Conservation (phyloP, 2,888 invertebrate genomes). For the Brachylomia viminalis region DNA sequence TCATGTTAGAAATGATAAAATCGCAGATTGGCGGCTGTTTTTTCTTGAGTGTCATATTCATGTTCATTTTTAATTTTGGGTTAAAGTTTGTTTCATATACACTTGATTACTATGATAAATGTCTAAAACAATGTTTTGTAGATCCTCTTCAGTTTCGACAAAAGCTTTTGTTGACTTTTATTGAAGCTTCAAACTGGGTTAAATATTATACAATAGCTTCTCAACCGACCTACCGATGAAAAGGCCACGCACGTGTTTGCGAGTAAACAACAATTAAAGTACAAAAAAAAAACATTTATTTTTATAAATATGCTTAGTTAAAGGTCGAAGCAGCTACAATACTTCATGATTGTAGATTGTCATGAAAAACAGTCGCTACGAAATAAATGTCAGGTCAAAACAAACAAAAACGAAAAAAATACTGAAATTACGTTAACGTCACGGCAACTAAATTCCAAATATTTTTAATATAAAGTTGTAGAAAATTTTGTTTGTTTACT, state of each 20-base stretch:
- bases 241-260: conserved; percentile 1
- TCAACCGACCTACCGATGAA: background rate
- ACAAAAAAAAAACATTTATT: background rate
- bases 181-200: conserved; percentile 1
- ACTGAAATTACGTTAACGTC: conserved; percentile 18
- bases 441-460: conserved; percentile 53
- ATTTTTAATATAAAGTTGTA: conserved; percentile 49
- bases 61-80: too few species aligned
- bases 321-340: conserved; percentile 11
- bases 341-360: conserved; percentile 43
- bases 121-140: background rate
- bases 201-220: background rate
- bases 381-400: conserved; percentile 9
- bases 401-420: conserved; percentile 11
- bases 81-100: too few species aligned
- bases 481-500: conserved; percentile 36
- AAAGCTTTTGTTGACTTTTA: background rate
- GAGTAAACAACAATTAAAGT: conserved; percentile 9
- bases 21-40: too few species aligned
- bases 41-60: too few species aligned
- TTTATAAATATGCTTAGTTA: background rate
- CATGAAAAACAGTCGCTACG: conserved; percentile 33
- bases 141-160: background rate
- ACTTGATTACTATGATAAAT: too few species aligned
- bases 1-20: too few species aligned